Base-by-base conservation (phyloP, 2,797 vertebrate genomes). In the Microcaecilia unicolor region DNA sequence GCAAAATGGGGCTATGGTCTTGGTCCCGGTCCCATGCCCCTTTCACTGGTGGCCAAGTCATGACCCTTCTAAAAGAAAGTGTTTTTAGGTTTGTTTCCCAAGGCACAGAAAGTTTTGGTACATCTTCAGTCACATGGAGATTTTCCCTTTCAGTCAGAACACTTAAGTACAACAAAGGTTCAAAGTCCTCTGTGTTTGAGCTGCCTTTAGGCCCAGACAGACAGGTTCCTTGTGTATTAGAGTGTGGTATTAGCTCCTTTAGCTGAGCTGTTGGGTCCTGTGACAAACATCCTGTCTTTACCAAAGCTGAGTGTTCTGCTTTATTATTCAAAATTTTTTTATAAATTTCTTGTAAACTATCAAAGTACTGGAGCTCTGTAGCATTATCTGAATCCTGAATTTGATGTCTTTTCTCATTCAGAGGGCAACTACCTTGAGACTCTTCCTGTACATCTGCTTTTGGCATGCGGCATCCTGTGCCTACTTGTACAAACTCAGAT, bases 91-190 rank as follows among this genome's bases (percentile, higher is more conserved):
- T 18, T 6, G 7, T 5, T 21, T 15, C 15, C 19, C 13, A n/a
- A 12, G 6, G 8, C 13, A 7, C 3, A 6, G 18, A 25, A 5
- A 15, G 13, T 26, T 26, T 12, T 10, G n/a, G n/a, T 5, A 18
- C 8, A 15, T n/a, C 18, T 5, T 10, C 21, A 8, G 6, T 8
- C 4, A 11, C 9, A 29, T 12, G 6, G 11, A 22, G 18, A 21
- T 59, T 36, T 36, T 53, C 33, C 15, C 31, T 10, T 9, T 18
- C 25, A 4, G 29, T 26, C 9, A 31, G 28, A 14, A 57, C 38
- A 9, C 36, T 59, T 19, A 56, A 32, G 34, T 64, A 64, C n/a
- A 41, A 44, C 10, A 59, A 15, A 9, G 49, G 51, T 16, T 53
- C 51, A 2, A 29, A 17, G 10, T 27, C 40, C 2, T 51, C 46